phyloP scores from a whole-genome alignment of 2,888 invertebrate species.

The Mesorhabditis sp. region DNA sequence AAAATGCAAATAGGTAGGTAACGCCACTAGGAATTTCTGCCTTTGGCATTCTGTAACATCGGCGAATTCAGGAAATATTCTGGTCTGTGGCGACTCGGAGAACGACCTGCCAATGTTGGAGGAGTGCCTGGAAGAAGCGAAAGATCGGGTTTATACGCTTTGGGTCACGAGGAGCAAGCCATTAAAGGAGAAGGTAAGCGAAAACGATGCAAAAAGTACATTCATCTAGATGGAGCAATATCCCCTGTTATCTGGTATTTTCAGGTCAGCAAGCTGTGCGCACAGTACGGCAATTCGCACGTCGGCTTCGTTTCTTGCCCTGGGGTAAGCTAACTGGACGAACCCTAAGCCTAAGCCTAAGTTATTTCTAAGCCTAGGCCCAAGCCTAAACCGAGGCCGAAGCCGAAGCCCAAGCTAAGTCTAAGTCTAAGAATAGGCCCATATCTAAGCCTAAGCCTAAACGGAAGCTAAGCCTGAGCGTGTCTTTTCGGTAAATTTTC shows the following conservation, averaged over 20 bases:
- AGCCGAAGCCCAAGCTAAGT: not conserved
- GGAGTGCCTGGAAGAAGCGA: slow-evolving; percentile 40
- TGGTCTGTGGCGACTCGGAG: slow-evolving; percentile 50
- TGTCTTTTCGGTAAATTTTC: too few species aligned
- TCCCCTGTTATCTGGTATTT: not conserved
- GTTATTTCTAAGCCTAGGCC: not conserved
- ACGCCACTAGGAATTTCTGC: too few species aligned
- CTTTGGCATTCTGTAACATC: not conserved
- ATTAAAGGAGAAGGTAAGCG: slow-evolving; percentile 28
- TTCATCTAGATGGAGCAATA: not conserved
- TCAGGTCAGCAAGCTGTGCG: slow-evolving; percentile 38
- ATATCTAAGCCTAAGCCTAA: too few species aligned
- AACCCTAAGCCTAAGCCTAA: not conserved
- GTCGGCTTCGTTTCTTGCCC: slow-evolving; percentile 45
- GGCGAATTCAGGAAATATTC: slow-evolving; percentile 29
- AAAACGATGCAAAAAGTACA: not conserved
- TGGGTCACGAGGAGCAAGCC: slow-evolving; percentile 44
- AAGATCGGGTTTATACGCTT: slow-evolving; percentile 39
- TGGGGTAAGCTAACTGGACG: slow-evolving; percentile 10
- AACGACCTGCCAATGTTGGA: slow-evolving; percentile 53
- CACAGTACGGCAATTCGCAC: slow-evolving; percentile 29
- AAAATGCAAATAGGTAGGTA: slow-evolving; percentile 27
- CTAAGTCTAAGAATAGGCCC: too few species aligned
- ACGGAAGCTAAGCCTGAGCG: too few species aligned
- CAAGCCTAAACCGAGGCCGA: not conserved